These are phyloP conservation scores for Burhinus oedicnemus DNA, from an alignment of 2,113 vertebrate genomes.

Conservation along the genomic window DNA sequence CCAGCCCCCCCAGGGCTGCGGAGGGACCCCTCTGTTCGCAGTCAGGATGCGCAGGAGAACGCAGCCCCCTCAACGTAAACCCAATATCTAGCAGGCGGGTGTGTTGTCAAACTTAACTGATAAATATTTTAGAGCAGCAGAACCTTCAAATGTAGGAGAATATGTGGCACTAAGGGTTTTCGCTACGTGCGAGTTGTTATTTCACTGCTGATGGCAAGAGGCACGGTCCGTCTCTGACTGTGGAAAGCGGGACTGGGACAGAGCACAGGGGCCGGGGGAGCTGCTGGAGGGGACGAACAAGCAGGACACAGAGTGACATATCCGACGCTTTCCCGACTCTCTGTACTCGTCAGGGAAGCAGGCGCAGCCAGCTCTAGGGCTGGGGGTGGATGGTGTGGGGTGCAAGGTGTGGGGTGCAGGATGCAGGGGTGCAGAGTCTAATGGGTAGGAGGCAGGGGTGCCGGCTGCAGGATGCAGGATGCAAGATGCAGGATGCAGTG, in stretches of 20 bases:
- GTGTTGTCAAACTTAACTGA: no score
- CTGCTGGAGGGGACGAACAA: background rate
- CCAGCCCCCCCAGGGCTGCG: accelerated
- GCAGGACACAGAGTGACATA: accelerated
- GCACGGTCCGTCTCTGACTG: accelerated
- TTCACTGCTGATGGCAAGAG: background rate
- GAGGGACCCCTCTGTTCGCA: no score
- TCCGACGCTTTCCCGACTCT: no score
- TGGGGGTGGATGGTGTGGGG: background rate
- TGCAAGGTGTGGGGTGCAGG: background rate
- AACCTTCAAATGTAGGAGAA: background rate
- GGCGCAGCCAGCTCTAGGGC: background rate
- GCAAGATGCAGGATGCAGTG: no score
- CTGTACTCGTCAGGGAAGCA: no score
- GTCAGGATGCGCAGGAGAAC: accelerated
- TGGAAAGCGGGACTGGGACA: background rate
- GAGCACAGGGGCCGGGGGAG: accelerated
- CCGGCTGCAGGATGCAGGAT: no score
- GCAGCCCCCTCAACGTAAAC: background rate
- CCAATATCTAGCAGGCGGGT: background rate
- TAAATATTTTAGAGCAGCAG: background rate
- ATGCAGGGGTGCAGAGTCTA: background rate
- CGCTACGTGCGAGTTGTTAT: background rate
- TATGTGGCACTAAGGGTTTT: background rate
- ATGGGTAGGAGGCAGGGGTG: no score